phyloP scores from a whole-genome alignment of 2,888 invertebrate species.

The Schizaphis graminum region DNA sequence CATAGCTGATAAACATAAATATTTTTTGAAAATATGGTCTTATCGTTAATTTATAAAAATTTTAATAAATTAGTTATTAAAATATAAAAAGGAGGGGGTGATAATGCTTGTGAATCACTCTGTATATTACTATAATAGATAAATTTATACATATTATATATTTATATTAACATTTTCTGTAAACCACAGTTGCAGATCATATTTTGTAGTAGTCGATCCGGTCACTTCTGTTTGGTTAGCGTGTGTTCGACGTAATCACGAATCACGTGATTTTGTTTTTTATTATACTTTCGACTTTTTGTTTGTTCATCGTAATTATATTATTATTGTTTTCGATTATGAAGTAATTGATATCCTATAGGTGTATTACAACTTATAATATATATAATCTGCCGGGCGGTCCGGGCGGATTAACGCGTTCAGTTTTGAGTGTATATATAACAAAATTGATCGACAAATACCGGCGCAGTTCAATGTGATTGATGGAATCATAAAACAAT shows the following conservation, averaged over 20 bases:
- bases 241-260: background rate
- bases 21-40: no score
- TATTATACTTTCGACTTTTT: background rate
- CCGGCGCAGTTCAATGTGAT: background rate
- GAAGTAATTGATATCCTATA: background rate
- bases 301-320: background rate
- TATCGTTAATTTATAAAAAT: no score
- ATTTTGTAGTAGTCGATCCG: background rate
- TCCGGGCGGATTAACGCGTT: background rate
- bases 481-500: background rate
- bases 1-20: no score
- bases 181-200: background rate
- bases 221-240: background rate
- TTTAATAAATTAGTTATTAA: background rate
- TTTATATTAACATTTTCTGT: background rate
- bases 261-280: constrained; percentile 1
- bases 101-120: background rate
- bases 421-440: background rate
- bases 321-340: background rate
- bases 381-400: background rate
- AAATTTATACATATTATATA: background rate
- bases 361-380: background rate
- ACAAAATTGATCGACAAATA: background rate
- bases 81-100: background rate
- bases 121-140: background rate